Evolutionary conservation across 2,888 invertebrate species (phyloP).

Genomic region (Spisula solida): DNA sequence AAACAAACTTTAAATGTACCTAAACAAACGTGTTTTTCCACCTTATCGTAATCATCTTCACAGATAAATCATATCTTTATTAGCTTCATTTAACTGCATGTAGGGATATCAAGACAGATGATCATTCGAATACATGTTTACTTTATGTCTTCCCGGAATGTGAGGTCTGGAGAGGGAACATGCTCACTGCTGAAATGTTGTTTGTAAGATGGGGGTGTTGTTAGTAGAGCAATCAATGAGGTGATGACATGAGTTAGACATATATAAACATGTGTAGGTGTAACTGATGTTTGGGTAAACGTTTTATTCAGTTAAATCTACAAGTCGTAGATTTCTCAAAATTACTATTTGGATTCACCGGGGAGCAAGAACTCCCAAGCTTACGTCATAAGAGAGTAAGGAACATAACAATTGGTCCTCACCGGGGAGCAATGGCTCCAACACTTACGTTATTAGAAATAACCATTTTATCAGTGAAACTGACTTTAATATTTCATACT

Average conservation of each 20-base stretch:
- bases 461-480: too few species aligned
- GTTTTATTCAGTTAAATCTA: too few species aligned
- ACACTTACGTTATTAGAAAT: too few species aligned
- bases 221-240: not conserved
- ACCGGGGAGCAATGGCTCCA: too few species aligned
- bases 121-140: constrained; percentile 14
- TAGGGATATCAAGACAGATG: not conserved
- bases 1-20: constrained; percentile 2
- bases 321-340: too few species aligned
- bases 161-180: too few species aligned
- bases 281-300: too few species aligned
- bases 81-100: not conserved
- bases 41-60: not conserved
- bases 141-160: not conserved
- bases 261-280: not conserved
- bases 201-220: not conserved
- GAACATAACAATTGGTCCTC: too few species aligned
- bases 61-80: constrained; percentile 4
- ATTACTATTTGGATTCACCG: too few species aligned
- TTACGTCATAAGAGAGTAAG: too few species aligned
- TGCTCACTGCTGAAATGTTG: not conserved
- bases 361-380: too few species aligned
- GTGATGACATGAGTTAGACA: not conserved
- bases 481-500: too few species aligned
- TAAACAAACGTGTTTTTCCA: constrained; percentile 2